A percentile compares a stretch with the other conserved stretches of the same genome.
Evolutionary conservation across 2,113 vertebrate genomes (phyloP).

Genomic region (Struthio camelus): DNA sequence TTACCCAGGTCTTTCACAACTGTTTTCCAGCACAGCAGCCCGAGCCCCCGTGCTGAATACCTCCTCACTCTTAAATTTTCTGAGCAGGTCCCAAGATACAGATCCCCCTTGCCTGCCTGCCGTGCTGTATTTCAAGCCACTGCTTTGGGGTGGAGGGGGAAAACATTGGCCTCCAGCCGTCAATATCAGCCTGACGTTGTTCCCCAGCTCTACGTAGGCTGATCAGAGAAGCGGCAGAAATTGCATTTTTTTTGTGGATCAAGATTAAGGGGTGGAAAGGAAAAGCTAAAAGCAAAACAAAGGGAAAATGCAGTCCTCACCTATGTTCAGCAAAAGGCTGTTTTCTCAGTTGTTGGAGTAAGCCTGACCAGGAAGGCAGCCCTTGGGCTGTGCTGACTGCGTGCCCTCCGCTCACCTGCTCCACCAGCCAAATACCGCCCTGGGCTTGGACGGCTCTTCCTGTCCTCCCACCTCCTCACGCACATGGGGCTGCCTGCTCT

Average conservation of each 20-base stretch:
- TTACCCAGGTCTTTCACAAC: not conserved
- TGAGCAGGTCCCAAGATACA: not conserved
- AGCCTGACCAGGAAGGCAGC: not conserved
- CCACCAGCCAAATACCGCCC: not conserved
- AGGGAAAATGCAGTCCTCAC: not conserved
- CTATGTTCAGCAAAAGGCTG: not conserved
- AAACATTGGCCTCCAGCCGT: rapidly evolving
- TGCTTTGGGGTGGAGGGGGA: not conserved
- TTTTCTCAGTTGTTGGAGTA: not conserved
- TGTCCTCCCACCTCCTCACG: not conserved
- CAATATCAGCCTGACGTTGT: rapidly evolving
- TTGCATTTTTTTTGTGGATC: not conserved
- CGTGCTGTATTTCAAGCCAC: not conserved
- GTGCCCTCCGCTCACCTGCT: rapidly evolving
- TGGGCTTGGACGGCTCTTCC: not conserved
- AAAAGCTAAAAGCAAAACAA: not conserved
- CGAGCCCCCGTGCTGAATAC: not conserved
- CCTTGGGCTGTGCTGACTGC: not conserved
- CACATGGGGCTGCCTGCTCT: not conserved
- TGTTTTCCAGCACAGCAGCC: not conserved
- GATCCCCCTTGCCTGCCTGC: not conserved
- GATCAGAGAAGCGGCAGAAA: not conserved
- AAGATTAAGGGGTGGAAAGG: not conserved
- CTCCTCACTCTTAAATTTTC: not conserved
- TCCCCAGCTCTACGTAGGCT: not conserved